These are phyloP conservation scores for Carpatolechia fugitivella DNA, from an alignment of 2,888 invertebrate species.

Conservation along the genomic window DNA sequence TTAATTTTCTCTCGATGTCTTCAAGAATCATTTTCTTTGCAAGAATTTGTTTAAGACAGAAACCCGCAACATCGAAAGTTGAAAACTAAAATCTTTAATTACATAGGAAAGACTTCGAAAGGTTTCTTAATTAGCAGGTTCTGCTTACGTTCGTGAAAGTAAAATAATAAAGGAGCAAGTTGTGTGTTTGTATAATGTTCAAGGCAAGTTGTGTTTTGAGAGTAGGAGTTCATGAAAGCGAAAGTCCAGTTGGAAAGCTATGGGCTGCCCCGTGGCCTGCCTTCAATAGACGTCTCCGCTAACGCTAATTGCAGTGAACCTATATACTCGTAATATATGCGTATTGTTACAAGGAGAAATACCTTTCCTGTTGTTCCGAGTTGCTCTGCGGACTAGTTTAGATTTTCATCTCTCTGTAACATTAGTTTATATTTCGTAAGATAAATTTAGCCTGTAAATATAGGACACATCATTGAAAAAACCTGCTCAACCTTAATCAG, in stretches of 20 bases:
- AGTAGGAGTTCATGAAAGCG: slow-evolving; percentile 42
- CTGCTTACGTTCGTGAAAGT: slow-evolving; percentile 35
- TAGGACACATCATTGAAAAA: too few species aligned
- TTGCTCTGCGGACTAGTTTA: neutral
- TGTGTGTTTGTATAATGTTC: slow-evolving; percentile 22
- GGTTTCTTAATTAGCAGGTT: slow-evolving; percentile 16
- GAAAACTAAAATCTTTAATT: neutral
- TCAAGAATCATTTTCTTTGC: neutral
- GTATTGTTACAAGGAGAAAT: too few species aligned
- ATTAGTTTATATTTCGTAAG: too few species aligned
- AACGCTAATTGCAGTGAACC: neutral
- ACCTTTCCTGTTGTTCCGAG: neutral
- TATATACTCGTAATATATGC: neutral
- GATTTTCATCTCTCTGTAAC: too few species aligned
- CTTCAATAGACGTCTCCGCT: neutral
- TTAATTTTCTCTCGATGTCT: neutral
- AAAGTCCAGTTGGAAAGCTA: slow-evolving; percentile 56
- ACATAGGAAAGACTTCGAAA: slow-evolving; percentile 4
- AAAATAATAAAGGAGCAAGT: slow-evolving; percentile 25
- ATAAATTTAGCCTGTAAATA: too few species aligned
- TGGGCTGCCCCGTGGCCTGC: neutral
- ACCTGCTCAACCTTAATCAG: too few species aligned
- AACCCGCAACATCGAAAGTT: neutral
- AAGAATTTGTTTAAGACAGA: neutral
- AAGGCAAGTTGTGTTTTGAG: neutral